Evolutionary conservation across 2,888 invertebrate genomes (phyloP), one percentile per base, ranked within the genome.

Genomic region (Drosophila meridionalis): DNA sequence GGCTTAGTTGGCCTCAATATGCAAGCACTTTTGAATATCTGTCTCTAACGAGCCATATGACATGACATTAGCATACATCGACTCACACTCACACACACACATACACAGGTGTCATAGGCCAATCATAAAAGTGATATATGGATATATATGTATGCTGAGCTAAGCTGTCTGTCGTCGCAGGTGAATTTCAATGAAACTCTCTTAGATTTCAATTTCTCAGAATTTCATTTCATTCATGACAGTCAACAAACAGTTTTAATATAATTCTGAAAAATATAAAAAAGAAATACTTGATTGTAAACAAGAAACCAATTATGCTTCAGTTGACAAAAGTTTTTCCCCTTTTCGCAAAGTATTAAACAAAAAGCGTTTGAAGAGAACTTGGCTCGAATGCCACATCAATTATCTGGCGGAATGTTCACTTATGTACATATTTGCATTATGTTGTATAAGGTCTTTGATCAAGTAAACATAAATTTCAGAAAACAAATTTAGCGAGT

Each of bases 161-260:
- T 34, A 34, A 52, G 50, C 34, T 14, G 14, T 47, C 47, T 47
- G 47, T 20, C 47, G 14, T 26, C 26, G 11, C 45, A 50, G 32
- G 14, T 26, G 20, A 26, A 26, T 14, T 14, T 26, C 14, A 30
- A 36, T 53, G 36, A 26, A 34, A 28, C 8, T 28, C 26, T 14
- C 38, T 55, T 28, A 0, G 38, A 55, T 38, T 38, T 38, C 53
- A 38, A 28, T 53, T 55, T 28, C 38, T 38, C 7, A 8, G 38
- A 38, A 55, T 28, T 55, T 36, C 53, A 36, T 38, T 55, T 36
- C 53, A 36, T 38, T 55, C 14, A 26, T 36, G 26, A 28, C 34
- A 38, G 38, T 14, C 53, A 28, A 5, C 53, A 55, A 55, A 38
- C 38, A 55, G 28, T 38, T 55, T 55, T 36, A n/a, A 55, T 53